Base-by-base conservation (phyloP, 2,113 vertebrate species). In the Motacilla tschutschensis region DNA sequence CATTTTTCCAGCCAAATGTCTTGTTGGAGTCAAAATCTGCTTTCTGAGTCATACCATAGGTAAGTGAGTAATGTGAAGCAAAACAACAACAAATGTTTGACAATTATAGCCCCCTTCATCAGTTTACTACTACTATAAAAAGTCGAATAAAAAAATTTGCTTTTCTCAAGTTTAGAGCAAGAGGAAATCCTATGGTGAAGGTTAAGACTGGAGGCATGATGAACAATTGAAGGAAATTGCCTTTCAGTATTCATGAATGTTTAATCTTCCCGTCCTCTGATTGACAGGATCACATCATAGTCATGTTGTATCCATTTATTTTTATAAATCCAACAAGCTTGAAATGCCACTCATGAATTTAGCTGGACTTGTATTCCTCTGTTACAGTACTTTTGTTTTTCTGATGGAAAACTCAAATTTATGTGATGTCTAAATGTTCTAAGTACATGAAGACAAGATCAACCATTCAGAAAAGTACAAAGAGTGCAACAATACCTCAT, bases 141-240 rank as follows among this genome's bases (percentile, higher is more conserved):
- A 58, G 55, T 46, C 17, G 18, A 72, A 17, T 6, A 18, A 65
- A 91, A 83, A 76, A 10, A 24, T 47, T 53, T 10, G 1, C 3
- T 86, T 76, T 69, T 83, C 73, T 81, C 31, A 74, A 79, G 47
- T 69, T 79, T 67, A 50, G 48, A 94, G 62, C 24, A 79, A 58
- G 26, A 93, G 90, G 74, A 93, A 92, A 77, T 87, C 74, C 86
- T 69, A 77, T 25, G 24, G 78, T n/a, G 40, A 91, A 86, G 31
- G 36, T 48, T 77, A 86, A 82, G 89, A 92, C 82, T 24, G 67
- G 35, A 91, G 51, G 75, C 40, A 33, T 71, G 80, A 67, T 46
- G 62, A 94, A 92, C 71, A 94, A 87, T 77, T 33, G 51, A 67
- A 83, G 86, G 83, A 96, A 91, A 89, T 69, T 75, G 79, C 36